Evolutionary conservation across 2,113 vertebrate genomes (phyloP).

Genomic region (Galbula dea): DNA sequence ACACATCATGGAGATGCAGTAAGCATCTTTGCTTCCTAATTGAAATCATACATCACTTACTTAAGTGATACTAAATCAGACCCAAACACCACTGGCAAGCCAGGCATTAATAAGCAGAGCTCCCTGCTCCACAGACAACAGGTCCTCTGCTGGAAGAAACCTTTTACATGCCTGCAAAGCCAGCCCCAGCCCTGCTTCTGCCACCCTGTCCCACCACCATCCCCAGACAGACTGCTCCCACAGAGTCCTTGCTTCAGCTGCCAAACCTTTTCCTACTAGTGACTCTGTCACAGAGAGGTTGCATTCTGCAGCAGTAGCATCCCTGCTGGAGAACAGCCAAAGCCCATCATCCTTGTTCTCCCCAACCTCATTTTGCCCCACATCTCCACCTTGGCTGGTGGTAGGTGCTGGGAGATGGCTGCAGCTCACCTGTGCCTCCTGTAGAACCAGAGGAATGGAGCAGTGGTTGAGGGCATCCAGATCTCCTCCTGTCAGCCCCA

Average conservation of each 20-base stretch:
- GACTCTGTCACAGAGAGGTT: not conserved
- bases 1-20: conserved; percentile 53
- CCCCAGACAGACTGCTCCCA: not conserved
- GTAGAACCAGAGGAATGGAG: not conserved
- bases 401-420: not conserved
- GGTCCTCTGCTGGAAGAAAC: not conserved
- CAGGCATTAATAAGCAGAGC: conserved; percentile 30
- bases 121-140: not conserved
- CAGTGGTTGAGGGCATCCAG: not conserved
- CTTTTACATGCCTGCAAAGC: fast-evolving
- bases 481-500: not conserved
- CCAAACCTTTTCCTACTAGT: too few relatives aligned
- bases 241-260: not conserved
- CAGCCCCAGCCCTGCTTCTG: not conserved
- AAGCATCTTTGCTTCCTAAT: conserved; percentile 67
- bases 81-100: not conserved
- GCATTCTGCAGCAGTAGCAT: not conserved
- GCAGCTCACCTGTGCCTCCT: not conserved
- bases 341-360: not conserved
- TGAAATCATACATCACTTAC: conserved; percentile 64
- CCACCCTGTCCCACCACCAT: not conserved
- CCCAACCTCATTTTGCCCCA: not conserved
- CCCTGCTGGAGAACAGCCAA: not conserved
- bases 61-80: conserved; percentile 66
- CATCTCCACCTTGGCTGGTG: fast-evolving